Conservation (phyloP, 2,113 vertebrate species). For the Dicerorhinus sumatrensis region DNA sequence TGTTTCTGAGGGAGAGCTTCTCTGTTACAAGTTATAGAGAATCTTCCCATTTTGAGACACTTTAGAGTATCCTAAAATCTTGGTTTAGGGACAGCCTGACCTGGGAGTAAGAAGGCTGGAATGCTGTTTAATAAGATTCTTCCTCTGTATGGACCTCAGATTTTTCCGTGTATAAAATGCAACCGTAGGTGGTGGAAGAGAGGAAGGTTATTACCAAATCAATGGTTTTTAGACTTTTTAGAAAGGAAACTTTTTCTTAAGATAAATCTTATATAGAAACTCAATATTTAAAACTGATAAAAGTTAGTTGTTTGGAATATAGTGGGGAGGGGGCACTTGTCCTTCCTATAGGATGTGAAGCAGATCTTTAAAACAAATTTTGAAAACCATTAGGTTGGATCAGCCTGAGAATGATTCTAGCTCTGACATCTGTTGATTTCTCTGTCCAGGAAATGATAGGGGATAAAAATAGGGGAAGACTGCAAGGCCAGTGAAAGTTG, state of each 20-base stretch:
- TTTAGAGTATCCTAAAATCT: slow-evolving; percentile 18
- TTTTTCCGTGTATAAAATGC: slow-evolving; percentile 18
- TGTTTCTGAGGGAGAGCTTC: not conserved
- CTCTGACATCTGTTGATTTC: not conserved
- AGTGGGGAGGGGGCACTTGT: not conserved
- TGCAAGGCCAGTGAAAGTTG: not conserved
- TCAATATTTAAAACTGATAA: slow-evolving; percentile 2
- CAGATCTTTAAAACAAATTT: slow-evolving; percentile 11
- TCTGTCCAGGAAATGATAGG: not conserved
- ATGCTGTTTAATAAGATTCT: slow-evolving; percentile 7
- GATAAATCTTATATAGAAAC: not conserved
- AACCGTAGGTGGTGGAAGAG: not conserved
- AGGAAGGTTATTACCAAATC: not conserved
- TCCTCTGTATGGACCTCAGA: not conserved
- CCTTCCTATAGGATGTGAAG: not conserved
- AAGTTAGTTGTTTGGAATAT: not conserved
- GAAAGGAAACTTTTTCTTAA: slow-evolving; percentile 21
- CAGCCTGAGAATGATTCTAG: not conserved
- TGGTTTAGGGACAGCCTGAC: slow-evolving; percentile 7
- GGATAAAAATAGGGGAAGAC: not conserved
- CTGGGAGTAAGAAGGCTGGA: not conserved
- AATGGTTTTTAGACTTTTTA: not conserved
- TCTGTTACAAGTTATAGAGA: slow-evolving; percentile 21
- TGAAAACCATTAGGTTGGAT: not conserved
- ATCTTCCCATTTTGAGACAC: not conserved